These are phyloP conservation scores for Paracentrotus lividus DNA, from an alignment of 53 echinoderm and acorn worm genomes.

Conservation along the genomic window DNA sequence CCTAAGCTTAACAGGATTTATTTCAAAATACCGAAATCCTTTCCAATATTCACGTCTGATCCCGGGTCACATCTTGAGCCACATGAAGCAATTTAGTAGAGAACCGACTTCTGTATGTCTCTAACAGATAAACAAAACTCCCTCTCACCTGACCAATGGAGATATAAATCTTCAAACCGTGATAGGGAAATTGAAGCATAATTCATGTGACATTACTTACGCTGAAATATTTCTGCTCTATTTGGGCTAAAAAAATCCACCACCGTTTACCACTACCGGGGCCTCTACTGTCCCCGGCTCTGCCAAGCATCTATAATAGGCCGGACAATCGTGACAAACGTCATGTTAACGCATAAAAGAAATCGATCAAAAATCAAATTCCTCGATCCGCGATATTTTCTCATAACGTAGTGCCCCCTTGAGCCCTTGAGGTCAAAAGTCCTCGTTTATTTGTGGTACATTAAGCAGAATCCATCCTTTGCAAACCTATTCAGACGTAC, in stretches of 20 bases:
- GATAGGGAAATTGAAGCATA: conserved; percentile 14
- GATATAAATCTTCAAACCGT: background rate
- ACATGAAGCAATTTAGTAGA: background rate
- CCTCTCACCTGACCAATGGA: background rate
- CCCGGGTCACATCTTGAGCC: background rate
- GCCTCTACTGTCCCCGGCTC: background rate
- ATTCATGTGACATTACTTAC: conserved; percentile 23
- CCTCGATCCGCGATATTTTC: conserved; percentile 48
- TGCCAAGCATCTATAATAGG: conserved; percentile 16
- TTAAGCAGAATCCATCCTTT: conserved; percentile 24
- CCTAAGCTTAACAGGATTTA: background rate
- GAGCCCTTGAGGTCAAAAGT: conserved; percentile 2
- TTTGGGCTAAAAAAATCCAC: background rate
- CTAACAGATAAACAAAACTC: background rate
- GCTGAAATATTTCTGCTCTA: background rate
- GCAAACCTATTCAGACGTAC: background rate
- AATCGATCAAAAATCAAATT: conserved; percentile 52
- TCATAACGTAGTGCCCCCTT: background rate
- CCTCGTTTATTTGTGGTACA: background rate
- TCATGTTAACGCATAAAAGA: background rate
- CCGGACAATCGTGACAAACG: background rate
- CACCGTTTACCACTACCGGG: background rate
- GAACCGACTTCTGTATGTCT: background rate
- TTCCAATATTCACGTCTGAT: background rate
- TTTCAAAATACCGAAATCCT: background rate